Base-by-base conservation (phyloP, 2,888 invertebrate genomes). In the Coelogynopora nodosa region DNA sequence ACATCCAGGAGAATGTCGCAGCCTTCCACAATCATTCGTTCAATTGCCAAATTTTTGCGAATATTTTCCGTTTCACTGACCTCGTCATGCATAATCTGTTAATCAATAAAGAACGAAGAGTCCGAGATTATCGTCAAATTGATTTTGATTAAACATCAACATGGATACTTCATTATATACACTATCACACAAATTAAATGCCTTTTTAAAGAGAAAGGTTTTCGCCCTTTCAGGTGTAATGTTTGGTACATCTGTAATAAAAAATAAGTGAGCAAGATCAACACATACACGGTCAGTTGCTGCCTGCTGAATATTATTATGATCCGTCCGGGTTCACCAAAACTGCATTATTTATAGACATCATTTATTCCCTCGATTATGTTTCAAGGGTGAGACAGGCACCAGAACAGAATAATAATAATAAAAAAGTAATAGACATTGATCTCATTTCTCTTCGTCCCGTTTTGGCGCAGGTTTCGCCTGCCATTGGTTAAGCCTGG, bases 11-110 rank as follows among this genome's bases (percentile, higher is more conserved):
- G 93, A 89, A 97, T 96, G 91, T 97, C 96, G 92, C 96, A 97
- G 23, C 96, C 96, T 91, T 96, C 96, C 0, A 96, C 95, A 88
- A 97, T 96, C 96, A 96, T 96, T 83, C 96, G 93, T 92, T 97
- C 96, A 30, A 97, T 95, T 0, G 96, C 95, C 89, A 97, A 92
- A 91, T 97, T 97, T 92, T 96, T 96, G 29, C 96, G 93, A 85
- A 97, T 93, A 91, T 96, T 96, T 91, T 97, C 96, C 0, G 96
- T 97, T 92, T 96, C 96, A 90, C 96, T 96, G 49, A 93, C 93
- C 94, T 96, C 96, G 90, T 96, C 96, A 90, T 96, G 96, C 95
- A 96, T 96, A 91, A 92, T 90, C 91, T 92, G 87, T 5, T n/a
- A n/a, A n/a, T n/a, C n/a, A n/a, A n/a, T n/a, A n/a, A n/a, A n/a